Percentiles rank a stretch among this genome's conserved stretches.
Conservation (phyloP, 2,888 invertebrate genomes). For the Platerodrilus igneus region DNA sequence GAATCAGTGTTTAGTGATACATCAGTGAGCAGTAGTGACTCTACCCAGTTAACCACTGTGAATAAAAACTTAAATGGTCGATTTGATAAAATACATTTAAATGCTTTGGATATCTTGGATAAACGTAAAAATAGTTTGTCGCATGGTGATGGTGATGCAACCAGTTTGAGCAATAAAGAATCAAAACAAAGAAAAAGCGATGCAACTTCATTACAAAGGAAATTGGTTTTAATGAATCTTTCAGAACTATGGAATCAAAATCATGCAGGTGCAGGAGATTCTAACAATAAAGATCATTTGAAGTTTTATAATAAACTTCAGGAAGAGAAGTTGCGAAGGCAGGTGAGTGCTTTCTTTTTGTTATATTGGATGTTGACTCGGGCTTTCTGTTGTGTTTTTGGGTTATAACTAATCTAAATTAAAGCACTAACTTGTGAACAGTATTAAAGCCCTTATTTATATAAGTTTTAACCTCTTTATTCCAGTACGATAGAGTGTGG, state of each 20-base stretch:
- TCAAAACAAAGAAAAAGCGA: too few relatives aligned
- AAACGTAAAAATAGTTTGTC: slow-evolving; percentile 33
- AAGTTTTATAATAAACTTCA: slow-evolving; percentile 53
- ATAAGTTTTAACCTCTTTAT: too few relatives aligned
- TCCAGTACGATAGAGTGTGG: too few relatives aligned
- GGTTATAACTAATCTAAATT: too few relatives aligned
- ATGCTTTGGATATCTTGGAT: slow-evolving; percentile 34
- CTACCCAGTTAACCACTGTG: slow-evolving; percentile 35
- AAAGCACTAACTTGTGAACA: too few relatives aligned
- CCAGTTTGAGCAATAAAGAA: background rate
- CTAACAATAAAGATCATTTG: slow-evolving; percentile 27
- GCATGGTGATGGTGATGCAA: slow-evolving; percentile 4
- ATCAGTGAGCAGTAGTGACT: slow-evolving; percentile 33
- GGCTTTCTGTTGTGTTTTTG: too few relatives aligned
- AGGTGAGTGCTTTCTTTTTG: too few relatives aligned
- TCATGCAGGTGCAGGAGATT: slow-evolving; percentile 29
- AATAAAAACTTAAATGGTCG: slow-evolving; percentile 23
- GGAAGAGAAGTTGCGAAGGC: slow-evolving; percentile 71
- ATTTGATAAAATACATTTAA: slow-evolving; percentile 27
- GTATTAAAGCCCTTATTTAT: too few relatives aligned
- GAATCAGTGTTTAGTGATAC: slow-evolving; percentile 13
- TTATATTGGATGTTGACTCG: too few relatives aligned
- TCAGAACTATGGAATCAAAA: slow-evolving; percentile 61
- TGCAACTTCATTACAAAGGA: slow-evolving; percentile 11
- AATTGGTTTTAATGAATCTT: slow-evolving; percentile 50